Percentiles rank a stretch among this genome's conserved stretches.
These are phyloP conservation scores for Triplophysa dalaica DNA, from an alignment of 2,113 vertebrate genomes.

Conservation along the genomic window DNA sequence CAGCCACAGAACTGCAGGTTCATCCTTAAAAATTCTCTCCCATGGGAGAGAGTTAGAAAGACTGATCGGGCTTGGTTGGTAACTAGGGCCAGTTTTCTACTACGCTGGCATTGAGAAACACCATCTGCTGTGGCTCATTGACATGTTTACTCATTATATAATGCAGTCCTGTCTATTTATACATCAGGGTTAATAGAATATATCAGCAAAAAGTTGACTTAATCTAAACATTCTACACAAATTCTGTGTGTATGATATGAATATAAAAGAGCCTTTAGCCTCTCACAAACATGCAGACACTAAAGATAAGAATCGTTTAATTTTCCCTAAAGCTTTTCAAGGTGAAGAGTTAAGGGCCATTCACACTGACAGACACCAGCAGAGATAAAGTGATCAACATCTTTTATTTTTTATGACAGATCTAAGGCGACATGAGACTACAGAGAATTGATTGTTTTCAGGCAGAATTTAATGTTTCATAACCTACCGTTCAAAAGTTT, in stretches of 20 bases:
- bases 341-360: no score
- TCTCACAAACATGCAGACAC: neutral
- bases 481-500: no score
- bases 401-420: no score
- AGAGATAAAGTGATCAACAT: no score
- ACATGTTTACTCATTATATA: conserved; percentile 29
- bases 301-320: no score
- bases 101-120: conserved; percentile 19
- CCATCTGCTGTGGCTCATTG: conserved; percentile 22
- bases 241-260: conserved; percentile 33
- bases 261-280: conserved; percentile 39
- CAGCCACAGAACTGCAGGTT: conserved; percentile 22
- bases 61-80: neutral
- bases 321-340: neutral
- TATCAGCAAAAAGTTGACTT: conserved; percentile 14
- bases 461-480: no score
- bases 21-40: conserved; percentile 10
- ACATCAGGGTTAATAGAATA: conserved; percentile 33
- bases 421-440: no score
- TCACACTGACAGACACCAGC: no score
- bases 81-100: neutral
- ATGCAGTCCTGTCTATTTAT: conserved; percentile 13
- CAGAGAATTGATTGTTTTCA: no score
- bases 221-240: conserved; percentile 42
- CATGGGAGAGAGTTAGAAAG: neutral